Conservation (phyloP, 2,113 vertebrate species). For the Gallinago undulata region DNA sequence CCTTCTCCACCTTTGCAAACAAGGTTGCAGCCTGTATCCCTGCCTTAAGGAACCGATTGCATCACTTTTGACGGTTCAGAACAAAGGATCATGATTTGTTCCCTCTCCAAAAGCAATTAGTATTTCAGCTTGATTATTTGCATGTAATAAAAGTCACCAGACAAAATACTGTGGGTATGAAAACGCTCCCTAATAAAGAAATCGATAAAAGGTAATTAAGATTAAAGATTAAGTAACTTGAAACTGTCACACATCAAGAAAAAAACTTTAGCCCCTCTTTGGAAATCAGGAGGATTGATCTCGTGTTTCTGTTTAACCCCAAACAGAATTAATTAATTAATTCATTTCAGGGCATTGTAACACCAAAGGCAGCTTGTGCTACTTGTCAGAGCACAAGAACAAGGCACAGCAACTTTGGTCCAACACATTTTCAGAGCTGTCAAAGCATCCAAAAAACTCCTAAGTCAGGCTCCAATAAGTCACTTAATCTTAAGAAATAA, state of each 20-base stretch:
- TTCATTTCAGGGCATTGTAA: neutral
- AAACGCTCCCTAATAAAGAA: neutral
- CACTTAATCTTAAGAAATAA: neutral
- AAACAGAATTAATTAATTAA: neutral
- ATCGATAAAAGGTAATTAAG: neutral
- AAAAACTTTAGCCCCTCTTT: neutral
- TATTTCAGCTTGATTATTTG: neutral
- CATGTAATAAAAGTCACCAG: neutral
- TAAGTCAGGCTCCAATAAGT: neutral
- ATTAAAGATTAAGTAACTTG: neutral
- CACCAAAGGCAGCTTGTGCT: neutral
- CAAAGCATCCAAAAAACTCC: neutral
- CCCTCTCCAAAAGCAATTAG: neutral
- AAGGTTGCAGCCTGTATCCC: neutral
- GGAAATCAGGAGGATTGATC: neutral
- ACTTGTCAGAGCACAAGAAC: neutral
- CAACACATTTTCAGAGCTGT: neutral
- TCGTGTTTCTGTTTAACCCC: neutral
- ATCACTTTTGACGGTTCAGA: neutral
- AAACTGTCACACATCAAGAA: neutral
- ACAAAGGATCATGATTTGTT: neutral
- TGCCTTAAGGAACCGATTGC: neutral
- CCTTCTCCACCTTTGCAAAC: neutral
- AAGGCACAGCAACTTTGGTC: neutral
- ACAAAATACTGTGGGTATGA: neutral